Evolutionary conservation across 2,888 invertebrate species (phyloP), one percentile per base, ranked within the genome.

Genomic region (Lordiphosa andalusiaca): DNA sequence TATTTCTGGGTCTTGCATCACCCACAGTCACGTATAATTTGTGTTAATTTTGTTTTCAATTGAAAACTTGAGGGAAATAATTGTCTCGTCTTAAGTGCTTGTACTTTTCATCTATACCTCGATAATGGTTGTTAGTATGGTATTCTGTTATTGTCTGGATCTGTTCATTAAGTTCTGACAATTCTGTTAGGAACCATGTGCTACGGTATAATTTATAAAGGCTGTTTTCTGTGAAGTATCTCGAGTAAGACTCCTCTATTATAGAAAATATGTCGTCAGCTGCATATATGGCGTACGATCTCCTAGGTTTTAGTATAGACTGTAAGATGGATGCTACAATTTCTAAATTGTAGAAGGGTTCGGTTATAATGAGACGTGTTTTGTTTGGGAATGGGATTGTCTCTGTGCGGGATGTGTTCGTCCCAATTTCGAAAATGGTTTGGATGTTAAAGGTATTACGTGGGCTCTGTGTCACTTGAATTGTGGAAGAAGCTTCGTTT

Each of bases 21-120:
- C 13, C 42, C 25, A 4, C 54, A 55, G 25, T 36, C 25, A 1
- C 36, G 16, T 16, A 49, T 49, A 49, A 55, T 19, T 19, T 37
- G 40, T 21, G 41, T 16, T 35, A 48, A 33, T 40, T 13, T 35
- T 13, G 21, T 13, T 13, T 40, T 48, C 25, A 54, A 39, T 9
- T 35, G 10, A 4, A n/a, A n/a, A n/a, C n/a, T n/a, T n/a, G 2
- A 16, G 36, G 25, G n/a, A 48, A 40, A 21, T n/a, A 13, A 9
- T 13, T 5, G 23, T 38, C 12, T 7, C 48, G 36, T 48, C 37
- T 37, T n/a, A 47, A 7, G 10, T 46, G 37, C 21, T 36, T n/a
- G 9, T 46, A 6, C 3, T 1, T 21, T 16, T 16, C 16, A 16
- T 16, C 16, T 16, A 16, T 16, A 16, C 16, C 16, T 16, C 16